Base-by-base conservation (phyloP, 2,797 vertebrate genomes). In the Amblyraja radiata region DNA sequence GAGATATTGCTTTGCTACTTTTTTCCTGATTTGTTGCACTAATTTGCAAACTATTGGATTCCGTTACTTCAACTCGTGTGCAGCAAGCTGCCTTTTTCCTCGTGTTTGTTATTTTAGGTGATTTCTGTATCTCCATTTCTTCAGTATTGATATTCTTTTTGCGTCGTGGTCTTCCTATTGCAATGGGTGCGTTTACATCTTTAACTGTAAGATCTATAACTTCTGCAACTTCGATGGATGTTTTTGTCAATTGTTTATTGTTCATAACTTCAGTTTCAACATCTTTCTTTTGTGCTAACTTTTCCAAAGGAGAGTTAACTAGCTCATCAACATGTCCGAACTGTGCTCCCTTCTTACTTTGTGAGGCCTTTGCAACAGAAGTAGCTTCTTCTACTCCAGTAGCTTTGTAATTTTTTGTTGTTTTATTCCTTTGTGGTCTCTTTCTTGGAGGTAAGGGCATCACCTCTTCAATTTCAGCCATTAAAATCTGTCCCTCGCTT, bases 91-190 rank as follows among this genome's bases (percentile, higher is more conserved):
- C 39, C 28, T 25, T 91, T 68, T 74, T 91, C 36, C 90, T 46
- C 54, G 65, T 39, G 25, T 90, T 46, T 73, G 23, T 54, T 58
- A 10, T 14, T 46, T 21, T 32, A 91, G 71, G 21, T 46, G 9
- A 21, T 46, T 71, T 23, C 7, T 74, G 32, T 16, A 6, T 25
- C 46, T 58, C 71, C 7, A 71, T 10, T 76, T 73, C 39, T 25
- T 91, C 71, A 28, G 54, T 23, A 54, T 74, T 91, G 23, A 28
- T 54, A 74, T 92, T 92, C 68, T 76, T 92, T 58, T 71, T 76
- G 28, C 71, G 73, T 46, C 39, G 46, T 92, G 36, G 23, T 92
- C 71, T 92, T 92, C 68, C 90, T 76, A 11, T 73, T 76, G 39
- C 46, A 90, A 39, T 73, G 71, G 73, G 14, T n/a, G 13, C 14